Percentiles rank a stretch among this genome's conserved stretches.
Conservation (phyloP, 2,888 invertebrate genomes). For the Drepanosiphum platanoidis region DNA sequence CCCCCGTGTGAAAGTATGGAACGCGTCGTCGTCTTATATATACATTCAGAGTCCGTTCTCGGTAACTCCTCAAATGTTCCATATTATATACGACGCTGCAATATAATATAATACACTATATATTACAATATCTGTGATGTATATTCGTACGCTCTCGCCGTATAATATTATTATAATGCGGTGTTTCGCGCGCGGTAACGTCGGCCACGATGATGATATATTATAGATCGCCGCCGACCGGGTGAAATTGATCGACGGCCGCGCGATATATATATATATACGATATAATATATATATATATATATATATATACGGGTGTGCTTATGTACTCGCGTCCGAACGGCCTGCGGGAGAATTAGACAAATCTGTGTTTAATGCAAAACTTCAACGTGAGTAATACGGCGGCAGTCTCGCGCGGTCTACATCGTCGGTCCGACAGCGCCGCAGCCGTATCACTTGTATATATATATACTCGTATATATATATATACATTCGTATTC, state of each 20-base stretch:
- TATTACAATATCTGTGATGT: too few relatives aligned
- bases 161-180: too few relatives aligned
- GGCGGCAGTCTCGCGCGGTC: slow-evolving; percentile 11
- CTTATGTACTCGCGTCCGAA: not conserved
- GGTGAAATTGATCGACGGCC: slow-evolving; percentile 5
- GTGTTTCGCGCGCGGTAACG: not conserved
- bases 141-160: too few relatives aligned
- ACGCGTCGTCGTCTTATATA: too few relatives aligned
- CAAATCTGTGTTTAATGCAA: slow-evolving; percentile 42
- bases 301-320: not conserved
- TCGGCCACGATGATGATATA: not conserved
- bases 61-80: too few relatives aligned
- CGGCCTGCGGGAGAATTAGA: not conserved
- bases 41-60: too few relatives aligned
- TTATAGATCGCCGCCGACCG: not conserved
- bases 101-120: too few relatives aligned
- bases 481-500: too few relatives aligned
- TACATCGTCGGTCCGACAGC: slow-evolving; percentile 16
- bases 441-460: not conserved
- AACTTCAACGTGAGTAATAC: slow-evolving; percentile 27
- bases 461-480: not conserved
- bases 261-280: not conserved
- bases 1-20: too few relatives aligned
- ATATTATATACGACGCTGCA: too few relatives aligned
- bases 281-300: not conserved